phyloP scores from a whole-genome alignment of 1,140 invertebrate species.

The silkworm (Bombyx mori) region DNA sequence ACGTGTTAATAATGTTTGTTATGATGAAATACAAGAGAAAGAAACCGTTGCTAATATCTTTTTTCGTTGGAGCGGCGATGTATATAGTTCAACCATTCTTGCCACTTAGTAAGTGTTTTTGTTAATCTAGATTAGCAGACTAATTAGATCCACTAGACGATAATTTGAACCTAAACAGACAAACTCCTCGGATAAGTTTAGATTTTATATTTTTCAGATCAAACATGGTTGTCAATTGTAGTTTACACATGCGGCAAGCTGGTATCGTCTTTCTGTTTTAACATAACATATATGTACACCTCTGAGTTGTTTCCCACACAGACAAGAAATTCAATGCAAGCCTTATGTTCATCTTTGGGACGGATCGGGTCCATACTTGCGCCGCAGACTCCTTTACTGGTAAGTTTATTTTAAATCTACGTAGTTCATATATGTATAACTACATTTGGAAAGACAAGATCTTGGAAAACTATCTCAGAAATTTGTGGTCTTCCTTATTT shows the following conservation, averaged over 20 bases:
- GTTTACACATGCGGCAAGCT: conserved; percentile 73
- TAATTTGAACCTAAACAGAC: neutral
- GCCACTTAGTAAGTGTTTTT: conserved; percentile 34
- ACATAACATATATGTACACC: conserved; percentile 76
- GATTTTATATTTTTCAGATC: conserved; percentile 23
- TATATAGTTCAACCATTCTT: conserved; percentile 48
- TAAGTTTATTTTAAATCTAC: conserved; percentile 16
- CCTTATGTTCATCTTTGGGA: conserved; percentile 77
- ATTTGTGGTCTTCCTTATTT: too few species aligned
- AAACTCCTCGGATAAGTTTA: neutral
- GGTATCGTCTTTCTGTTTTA: conserved; percentile 73
- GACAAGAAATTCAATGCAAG: conserved; percentile 75
- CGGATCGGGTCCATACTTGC: conserved; percentile 76
- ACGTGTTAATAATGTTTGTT: conserved; percentile 66
- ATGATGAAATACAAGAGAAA: conserved; percentile 42
- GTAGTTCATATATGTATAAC: too few species aligned
- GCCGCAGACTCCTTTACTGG: conserved; percentile 73
- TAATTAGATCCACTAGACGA: neutral
- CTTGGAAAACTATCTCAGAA: too few species aligned
- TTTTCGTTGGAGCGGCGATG: conserved; percentile 33
- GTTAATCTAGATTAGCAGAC: neutral
- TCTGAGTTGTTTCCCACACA: conserved; percentile 80
- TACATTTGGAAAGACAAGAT: too few species aligned
- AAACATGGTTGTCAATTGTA: conserved; percentile 35
- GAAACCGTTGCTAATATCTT: conserved; percentile 37